Evolutionary conservation across 2,113 vertebrate genomes (phyloP), one percentile per base, ranked within the genome.

Genomic region (Erythrocercus mccallii): DNA sequence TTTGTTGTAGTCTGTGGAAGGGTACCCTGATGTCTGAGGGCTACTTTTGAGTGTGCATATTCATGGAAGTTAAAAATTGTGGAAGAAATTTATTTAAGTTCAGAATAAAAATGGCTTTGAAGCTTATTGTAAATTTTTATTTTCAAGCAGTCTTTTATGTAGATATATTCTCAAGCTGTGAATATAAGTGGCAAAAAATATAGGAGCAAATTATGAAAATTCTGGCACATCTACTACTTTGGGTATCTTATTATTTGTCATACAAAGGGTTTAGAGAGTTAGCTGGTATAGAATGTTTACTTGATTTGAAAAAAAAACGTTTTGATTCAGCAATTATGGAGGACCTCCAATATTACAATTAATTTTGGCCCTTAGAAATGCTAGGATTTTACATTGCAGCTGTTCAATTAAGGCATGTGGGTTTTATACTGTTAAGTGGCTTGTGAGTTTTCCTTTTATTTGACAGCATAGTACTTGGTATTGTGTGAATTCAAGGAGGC

Each of bases 391-490:
- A 33, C 12, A 7, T 20, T 53, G 28, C 21, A 56, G 7, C 8
- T 84, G 24, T 51, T 88, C 33, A 81, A 0, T 35, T 80, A 35
- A 42, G 1, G 1, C 44, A 2, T 20, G 6, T 73, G 13, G 2
- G 0, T 18, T 90, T 88, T 57, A 9, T 56, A 14, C 22, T 50
- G 8, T 61, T 61, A 42, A 31, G 35, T 82, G 24, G 11, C 35
- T 60, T 48, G 38, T 84, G 37, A 84, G 8, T 77, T 74, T 71
- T 51, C 33, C 69, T 22, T 80, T 82, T 79, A 50, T 45, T 50
- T 50, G 23, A 50, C 22, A 44, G 37, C 11, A 1, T 19, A 22
- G 8, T 50, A 68, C 10, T 23, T 21, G 5, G 10, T 8, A 5
- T 56, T 86, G 40, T 82, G 37, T 62, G 27, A 15, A 27, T 92